phyloP scores from a whole-genome alignment of 2,797 vertebrate genomes.

The Prunella strophiata region DNA sequence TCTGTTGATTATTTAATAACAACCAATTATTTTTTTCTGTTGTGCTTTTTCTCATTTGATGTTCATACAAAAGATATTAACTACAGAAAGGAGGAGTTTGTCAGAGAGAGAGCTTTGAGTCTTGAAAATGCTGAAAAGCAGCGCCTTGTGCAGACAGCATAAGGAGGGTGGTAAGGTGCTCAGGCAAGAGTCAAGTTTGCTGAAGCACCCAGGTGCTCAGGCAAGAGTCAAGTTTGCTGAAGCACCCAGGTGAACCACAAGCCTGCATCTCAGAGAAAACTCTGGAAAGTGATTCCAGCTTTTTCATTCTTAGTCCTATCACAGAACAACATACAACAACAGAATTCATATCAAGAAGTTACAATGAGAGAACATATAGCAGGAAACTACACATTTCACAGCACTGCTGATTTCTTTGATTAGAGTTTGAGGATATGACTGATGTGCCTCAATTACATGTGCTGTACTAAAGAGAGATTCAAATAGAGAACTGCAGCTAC shows the following conservation, averaged over 20 bases:
- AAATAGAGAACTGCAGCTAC: background rate
- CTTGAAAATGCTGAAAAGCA: background rate
- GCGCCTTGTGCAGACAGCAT: background rate
- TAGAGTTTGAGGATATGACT: background rate
- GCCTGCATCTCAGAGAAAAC: background rate
- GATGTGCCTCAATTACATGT: background rate
- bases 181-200: background rate
- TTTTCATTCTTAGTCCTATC: background rate
- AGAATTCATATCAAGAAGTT: background rate
- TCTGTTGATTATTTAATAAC: background rate
- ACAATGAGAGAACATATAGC: background rate
- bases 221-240: background rate
- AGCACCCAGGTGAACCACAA: background rate
- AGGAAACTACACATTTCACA: background rate
- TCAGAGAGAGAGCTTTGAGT: background rate
- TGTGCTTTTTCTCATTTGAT: background rate
- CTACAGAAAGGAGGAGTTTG: background rate
- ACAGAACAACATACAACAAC: background rate
- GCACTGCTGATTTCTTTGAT: background rate
- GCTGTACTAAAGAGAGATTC: background rate
- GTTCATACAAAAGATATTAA: background rate
- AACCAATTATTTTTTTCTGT: background rate
- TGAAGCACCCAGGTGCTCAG: background rate
- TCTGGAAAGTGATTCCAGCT: background rate
- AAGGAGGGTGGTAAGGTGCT: background rate